Base-by-base conservation (phyloP, 2,113 vertebrate species). In the Lamprotornis superbus region DNA sequence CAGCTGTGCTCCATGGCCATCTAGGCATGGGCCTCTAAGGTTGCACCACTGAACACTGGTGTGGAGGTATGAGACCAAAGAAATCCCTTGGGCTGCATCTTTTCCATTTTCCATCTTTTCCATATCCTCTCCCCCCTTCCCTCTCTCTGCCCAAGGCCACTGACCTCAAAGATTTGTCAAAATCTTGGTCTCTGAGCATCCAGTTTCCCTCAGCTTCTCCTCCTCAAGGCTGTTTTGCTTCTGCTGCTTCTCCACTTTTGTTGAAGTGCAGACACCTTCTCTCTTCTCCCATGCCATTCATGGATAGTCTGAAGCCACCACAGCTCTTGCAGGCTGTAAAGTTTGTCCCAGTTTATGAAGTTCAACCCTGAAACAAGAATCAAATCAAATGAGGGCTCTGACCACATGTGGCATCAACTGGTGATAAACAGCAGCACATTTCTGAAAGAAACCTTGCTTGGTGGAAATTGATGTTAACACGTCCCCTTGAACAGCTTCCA, bases 341-440 rank as follows among this genome's bases (percentile, higher is more conserved):
- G 23, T 9, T 89, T 31, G 74, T 42, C n/a, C 83, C 50, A 65
- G 39, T 3, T 16, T 50, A 47, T 0, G 0, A 24, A 0, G 1
- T 11, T 90, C 39, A 85, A 15, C 9, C 30, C 37, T 55, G 81
- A 53, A 87, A 67, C 12, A 47, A 22, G 30, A 86, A 76, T 18
- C 27, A 74, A 61, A 80, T 37, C 55, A 46, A 42, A 57, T 11
- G 17, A 83, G 37, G 25, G n/a, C 19, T 71, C 30, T 42, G 15
- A 60, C 12, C 40, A 82, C 5, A 5, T 5, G 31, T 4, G 5
- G 15, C 2, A 11, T 60, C 68, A 73, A 8, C 39, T 59, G 33
- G 55, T 5, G 1, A 37, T 37, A 75, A 55, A 67, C 44, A 91
- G 59, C 59, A 84, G 23, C 10, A 67, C 2, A 1, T 81, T 80